phyloP scores from a whole-genome alignment of 2,888 invertebrate species.

The Morinoia aosen region DNA sequence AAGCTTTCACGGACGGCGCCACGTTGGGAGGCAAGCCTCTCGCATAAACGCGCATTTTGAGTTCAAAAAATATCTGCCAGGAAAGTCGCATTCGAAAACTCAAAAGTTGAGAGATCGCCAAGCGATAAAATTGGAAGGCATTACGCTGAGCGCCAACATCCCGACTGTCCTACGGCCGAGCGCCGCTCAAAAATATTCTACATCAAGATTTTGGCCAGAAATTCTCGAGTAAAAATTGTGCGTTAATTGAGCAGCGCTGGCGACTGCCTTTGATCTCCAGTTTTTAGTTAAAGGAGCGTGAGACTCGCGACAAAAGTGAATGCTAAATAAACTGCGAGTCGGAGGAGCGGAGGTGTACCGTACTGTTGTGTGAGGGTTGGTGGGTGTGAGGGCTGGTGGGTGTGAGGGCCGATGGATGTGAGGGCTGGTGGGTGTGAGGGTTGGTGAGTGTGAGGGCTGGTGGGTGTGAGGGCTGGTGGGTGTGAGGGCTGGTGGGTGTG shows the following conservation, averaged over 20 bases:
- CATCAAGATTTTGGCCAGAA: not conserved
- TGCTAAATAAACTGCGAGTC: not conserved
- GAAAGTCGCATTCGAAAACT: not conserved
- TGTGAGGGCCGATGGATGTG: too few species aligned
- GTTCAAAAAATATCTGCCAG: not conserved
- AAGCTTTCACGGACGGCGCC: not conserved
- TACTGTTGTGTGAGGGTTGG: too few species aligned
- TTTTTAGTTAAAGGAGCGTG: not conserved
- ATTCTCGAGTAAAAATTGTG: not conserved
- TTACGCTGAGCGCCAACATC: not conserved
- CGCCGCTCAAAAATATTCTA: not conserved
- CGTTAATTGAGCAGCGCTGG: constrained; percentile 5
- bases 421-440: not conserved
- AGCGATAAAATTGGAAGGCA: not conserved
- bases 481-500: not conserved
- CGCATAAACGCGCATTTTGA: not conserved
- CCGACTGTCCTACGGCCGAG: not conserved
- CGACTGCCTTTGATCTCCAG: constrained; percentile 1
- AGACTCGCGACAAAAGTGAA: not conserved
- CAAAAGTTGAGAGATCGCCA: not conserved
- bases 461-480: not conserved
- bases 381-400: too few species aligned
- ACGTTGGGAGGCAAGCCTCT: not conserved
- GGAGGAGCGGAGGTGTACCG: too few species aligned
- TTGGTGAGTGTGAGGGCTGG: not conserved